These are phyloP conservation scores for Apostichopus parvimensis DNA, from an alignment of 35 echinoderm and acorn worm species.

Conservation along the genomic window DNA sequence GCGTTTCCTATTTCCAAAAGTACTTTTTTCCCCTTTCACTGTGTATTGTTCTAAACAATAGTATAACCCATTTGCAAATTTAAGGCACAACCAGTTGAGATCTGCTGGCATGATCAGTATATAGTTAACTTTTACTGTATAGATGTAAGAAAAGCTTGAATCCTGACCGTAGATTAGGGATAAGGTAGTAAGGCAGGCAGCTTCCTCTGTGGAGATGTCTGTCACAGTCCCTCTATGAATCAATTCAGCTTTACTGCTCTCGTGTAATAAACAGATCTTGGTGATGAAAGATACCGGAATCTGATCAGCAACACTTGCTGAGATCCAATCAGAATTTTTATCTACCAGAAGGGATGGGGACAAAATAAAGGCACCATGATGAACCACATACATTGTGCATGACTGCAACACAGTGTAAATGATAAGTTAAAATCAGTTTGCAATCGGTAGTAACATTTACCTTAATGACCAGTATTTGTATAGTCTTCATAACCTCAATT, in stretches of 20 bases:
- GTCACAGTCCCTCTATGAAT: neutral
- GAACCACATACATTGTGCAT: neutral
- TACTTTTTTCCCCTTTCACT: no score
- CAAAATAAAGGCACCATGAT: neutral
- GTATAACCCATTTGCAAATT: no score
- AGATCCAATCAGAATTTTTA: conserved; percentile 33
- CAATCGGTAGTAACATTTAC: no score
- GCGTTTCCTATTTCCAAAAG: no score
- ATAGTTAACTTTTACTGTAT: no score
- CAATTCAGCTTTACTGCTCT: neutral
- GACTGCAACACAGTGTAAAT: no score
- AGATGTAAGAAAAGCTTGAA: neutral
- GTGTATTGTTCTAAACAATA: no score
- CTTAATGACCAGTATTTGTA: no score
- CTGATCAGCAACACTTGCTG: neutral
- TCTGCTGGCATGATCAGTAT: no score
- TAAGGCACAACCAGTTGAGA: no score
- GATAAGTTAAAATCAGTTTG: no score
- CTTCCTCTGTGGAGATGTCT: conserved; percentile 37
- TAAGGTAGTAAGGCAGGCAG: conserved; percentile 10
- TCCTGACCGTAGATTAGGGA: conserved; percentile 23
- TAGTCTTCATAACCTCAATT: no score
- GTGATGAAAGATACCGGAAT: conserved; percentile 38
- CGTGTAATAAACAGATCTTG: conserved; percentile 24
- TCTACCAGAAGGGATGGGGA: neutral